Evolutionary conservation across 2,888 invertebrate genomes (phyloP).

Genomic region (Tanytarsus gracilentus): DNA sequence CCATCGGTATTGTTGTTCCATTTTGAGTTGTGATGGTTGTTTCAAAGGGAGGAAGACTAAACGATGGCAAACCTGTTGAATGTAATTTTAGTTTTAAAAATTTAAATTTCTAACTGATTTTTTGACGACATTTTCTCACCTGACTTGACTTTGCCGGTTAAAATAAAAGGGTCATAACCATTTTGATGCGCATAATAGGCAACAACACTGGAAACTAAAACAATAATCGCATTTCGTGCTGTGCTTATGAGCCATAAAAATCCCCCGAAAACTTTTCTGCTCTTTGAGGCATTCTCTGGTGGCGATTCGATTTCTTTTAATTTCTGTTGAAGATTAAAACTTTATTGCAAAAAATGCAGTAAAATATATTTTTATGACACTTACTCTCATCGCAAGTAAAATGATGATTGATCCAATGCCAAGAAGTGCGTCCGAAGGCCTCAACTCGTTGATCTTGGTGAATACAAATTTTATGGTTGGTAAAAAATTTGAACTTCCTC

Average conservation of each 20-base stretch:
- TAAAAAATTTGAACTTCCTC: conserved; percentile 56
- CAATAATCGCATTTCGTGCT: conserved; percentile 75
- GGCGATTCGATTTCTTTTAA: conserved; percentile 60
- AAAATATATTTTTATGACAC: conserved; percentile 34
- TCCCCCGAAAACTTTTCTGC: conserved; percentile 46
- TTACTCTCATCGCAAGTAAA: conserved; percentile 67
- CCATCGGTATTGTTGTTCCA: conserved; percentile 35
- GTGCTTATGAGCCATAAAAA: conserved; percentile 69
- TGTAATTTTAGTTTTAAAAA: conserved; percentile 43
- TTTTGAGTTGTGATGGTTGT: conserved; percentile 44
- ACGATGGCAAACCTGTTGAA: conserved; percentile 58
- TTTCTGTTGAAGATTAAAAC: conserved; percentile 48
- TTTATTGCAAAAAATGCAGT: conserved; percentile 33
- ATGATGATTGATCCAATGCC: conserved; percentile 64
- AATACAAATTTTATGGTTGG: conserved; percentile 64
- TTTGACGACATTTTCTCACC: conserved; percentile 3
- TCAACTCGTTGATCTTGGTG: conserved; percentile 57
- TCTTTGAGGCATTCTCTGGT: conserved; percentile 39
- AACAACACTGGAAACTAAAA: conserved; percentile 51
- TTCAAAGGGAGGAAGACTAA: conserved; percentile 61
- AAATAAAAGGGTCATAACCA: conserved; percentile 53
- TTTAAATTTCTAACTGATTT: background rate
- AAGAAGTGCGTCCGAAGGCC: conserved; percentile 58
- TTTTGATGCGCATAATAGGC: conserved; percentile 53
- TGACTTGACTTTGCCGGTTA: conserved; percentile 61